Conservation (phyloP, 2,113 vertebrate species). For the Glareola pratincola region DNA sequence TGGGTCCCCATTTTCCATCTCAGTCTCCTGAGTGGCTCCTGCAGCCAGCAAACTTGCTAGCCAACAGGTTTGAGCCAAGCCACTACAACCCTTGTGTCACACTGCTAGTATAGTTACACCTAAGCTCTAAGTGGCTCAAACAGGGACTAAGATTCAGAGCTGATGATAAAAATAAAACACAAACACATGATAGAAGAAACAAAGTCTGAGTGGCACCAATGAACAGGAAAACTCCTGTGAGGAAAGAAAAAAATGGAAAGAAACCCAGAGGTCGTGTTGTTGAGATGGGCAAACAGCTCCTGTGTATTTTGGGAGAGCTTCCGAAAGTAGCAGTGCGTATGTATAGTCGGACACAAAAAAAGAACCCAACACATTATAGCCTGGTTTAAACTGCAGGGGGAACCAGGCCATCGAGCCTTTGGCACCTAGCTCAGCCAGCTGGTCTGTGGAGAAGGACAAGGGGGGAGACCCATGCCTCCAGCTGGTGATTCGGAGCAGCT, state of each 20-base stretch:
- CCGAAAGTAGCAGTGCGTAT: not conserved
- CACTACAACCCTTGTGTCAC: not conserved
- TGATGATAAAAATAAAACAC: not conserved
- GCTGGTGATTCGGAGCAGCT: not conserved
- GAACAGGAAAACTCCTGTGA: not conserved
- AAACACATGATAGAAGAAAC: not conserved
- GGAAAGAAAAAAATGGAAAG: not conserved
- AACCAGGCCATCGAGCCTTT: not conserved
- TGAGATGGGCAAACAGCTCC: not conserved
- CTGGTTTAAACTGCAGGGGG: not conserved
- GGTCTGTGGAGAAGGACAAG: not conserved
- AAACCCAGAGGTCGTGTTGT: not conserved
- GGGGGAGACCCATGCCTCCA: not conserved
- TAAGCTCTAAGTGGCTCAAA: not conserved
- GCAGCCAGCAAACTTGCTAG: not conserved
- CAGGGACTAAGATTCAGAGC: not conserved
- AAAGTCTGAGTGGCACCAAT: not conserved
- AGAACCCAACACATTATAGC: not conserved
- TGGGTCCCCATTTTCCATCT: not conserved
- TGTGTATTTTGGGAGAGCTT: not conserved
- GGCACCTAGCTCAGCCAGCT: not conserved
- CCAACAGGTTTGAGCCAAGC: not conserved
- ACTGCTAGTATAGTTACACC: not conserved
- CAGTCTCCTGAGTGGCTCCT: not conserved
- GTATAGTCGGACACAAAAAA: not conserved